These are phyloP conservation scores for Scrobipalpa costella DNA, from an alignment of 2,888 invertebrate genomes.

Conservation along the genomic window DNA sequence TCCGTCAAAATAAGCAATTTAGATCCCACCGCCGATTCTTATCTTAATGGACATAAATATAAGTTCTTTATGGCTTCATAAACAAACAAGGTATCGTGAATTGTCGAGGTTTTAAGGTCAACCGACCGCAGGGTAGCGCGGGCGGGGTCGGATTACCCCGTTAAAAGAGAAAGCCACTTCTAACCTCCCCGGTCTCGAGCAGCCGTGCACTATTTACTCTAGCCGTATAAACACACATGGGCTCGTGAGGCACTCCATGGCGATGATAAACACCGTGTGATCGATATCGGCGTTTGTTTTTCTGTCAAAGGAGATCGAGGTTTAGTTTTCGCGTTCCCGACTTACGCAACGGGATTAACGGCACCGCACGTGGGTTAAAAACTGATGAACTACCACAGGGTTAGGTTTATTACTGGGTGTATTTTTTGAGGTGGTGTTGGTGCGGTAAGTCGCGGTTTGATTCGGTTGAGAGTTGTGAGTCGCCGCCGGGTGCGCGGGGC, in stretches of 20 bases:
- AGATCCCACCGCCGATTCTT: conserved; percentile 26
- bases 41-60: conserved; percentile 41
- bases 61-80: conserved; percentile 50
- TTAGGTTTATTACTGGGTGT: conserved; percentile 27
- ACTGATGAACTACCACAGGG: conserved; percentile 32
- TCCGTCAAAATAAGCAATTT: conserved; percentile 35
- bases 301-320: conserved; percentile 70
- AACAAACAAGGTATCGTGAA: conserved; percentile 55
- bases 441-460: conserved; percentile 2
- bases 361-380: conserved; percentile 53
- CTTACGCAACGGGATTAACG: conserved; percentile 66
- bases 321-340: conserved; percentile 38
- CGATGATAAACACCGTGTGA: conserved; percentile 65
- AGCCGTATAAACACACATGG: conserved; percentile 48
- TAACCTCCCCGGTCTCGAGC: conserved; percentile 48
- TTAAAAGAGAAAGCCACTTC: conserved; percentile 56
- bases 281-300: conserved; percentile 70
- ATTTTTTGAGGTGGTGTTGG: not conserved
- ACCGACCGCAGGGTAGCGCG: conserved; percentile 67
- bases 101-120: conserved; percentile 65
- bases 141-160: conserved; percentile 66
- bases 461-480: conserved; percentile 49
- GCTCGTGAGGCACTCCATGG: conserved; percentile 42
- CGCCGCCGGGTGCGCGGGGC: conserved; percentile 65
- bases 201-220: conserved; percentile 51